Percentiles rank a stretch among this genome's conserved stretches.
phyloP scores from a whole-genome alignment of 2,888 invertebrate species.

The Caenorhabditis sp. region DNA sequence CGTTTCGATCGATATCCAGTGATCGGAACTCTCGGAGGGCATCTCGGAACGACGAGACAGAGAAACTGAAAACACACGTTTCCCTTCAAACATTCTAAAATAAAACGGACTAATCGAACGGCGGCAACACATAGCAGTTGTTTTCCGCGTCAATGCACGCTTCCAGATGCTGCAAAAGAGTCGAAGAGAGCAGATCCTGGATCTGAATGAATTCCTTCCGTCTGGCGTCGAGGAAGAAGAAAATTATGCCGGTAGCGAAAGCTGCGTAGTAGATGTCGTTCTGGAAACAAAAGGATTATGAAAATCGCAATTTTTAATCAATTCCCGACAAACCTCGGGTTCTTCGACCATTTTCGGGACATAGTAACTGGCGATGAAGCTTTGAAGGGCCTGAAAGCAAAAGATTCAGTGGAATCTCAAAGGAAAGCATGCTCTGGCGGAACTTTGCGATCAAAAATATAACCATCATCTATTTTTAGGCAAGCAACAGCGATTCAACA shows the following conservation, averaged over 20 bases:
- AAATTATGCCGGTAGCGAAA: constrained; percentile 39
- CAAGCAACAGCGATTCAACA: no score
- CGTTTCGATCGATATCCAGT: constrained; percentile 44
- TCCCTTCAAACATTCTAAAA: background rate
- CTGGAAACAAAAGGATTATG: background rate
- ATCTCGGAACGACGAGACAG: constrained; percentile 13
- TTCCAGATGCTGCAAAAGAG: constrained; percentile 42
- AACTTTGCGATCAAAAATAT: no score
- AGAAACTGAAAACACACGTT: constrained; percentile 32
- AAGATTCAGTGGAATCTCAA: no score
- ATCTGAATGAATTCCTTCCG: constrained; percentile 10
- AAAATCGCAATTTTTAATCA: no score
- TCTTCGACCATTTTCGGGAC: constrained; percentile 31
- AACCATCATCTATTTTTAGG: no score
- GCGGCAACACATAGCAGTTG: constrained; percentile 9
- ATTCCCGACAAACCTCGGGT: constrained; percentile 14
- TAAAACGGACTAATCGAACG: constrained; percentile 18
- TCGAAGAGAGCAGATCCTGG: constrained; percentile 49
- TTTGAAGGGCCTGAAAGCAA: constrained; percentile 31
- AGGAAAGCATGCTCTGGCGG: no score
- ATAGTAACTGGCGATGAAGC: constrained; percentile 11
- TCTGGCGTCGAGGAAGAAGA: constrained; percentile 55
- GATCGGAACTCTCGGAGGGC: constrained; percentile 52
- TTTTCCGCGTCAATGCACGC: constrained; percentile 42
- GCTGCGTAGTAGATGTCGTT: constrained; percentile 40